Conservation (phyloP, 2,888 invertebrate genomes). For the Leucophora obtusa region DNA sequence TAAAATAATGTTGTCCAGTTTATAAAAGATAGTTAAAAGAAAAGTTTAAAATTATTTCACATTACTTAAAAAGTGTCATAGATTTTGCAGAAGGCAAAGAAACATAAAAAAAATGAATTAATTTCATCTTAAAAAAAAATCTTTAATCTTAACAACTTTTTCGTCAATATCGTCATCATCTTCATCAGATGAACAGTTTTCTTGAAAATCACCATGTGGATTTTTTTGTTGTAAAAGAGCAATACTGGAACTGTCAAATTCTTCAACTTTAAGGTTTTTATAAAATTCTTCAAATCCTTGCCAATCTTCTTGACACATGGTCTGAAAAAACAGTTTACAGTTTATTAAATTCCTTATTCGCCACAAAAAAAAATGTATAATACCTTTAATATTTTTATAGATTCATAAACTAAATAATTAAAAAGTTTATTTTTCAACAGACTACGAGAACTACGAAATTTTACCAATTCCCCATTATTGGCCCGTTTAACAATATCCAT, state of each 20-base stretch:
- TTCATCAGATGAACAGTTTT: background rate
- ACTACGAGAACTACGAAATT: background rate
- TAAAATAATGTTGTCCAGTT: too few species aligned
- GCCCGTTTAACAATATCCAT: background rate
- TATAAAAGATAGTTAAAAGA: too few species aligned
- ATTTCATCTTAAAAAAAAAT: too few species aligned
- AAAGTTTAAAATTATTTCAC: too few species aligned
- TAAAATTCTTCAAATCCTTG: slow-evolving; percentile 60
- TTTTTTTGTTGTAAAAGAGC: background rate
- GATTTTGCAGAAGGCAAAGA: too few species aligned
- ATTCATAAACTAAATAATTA: slow-evolving; percentile 67
- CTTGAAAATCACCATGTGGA: background rate
- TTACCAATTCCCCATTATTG: background rate
- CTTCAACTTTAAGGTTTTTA: slow-evolving; percentile 20
- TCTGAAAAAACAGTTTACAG: slow-evolving; percentile 60
- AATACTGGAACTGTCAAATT: slow-evolving; percentile 11
- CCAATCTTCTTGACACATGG: slow-evolving; percentile 67
- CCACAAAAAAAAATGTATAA: background rate
- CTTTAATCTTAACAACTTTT: too few species aligned
- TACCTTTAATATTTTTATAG: slow-evolving; percentile 68
- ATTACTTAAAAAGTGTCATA: too few species aligned
- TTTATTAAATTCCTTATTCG: background rate
- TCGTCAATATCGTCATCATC: background rate
- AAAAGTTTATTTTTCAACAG: slow-evolving; percentile 55
- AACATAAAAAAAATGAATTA: too few species aligned